Evolutionary conservation across 2,797 vertebrate species (phyloP).

Genomic region (Amphiprion clarkii): DNA sequence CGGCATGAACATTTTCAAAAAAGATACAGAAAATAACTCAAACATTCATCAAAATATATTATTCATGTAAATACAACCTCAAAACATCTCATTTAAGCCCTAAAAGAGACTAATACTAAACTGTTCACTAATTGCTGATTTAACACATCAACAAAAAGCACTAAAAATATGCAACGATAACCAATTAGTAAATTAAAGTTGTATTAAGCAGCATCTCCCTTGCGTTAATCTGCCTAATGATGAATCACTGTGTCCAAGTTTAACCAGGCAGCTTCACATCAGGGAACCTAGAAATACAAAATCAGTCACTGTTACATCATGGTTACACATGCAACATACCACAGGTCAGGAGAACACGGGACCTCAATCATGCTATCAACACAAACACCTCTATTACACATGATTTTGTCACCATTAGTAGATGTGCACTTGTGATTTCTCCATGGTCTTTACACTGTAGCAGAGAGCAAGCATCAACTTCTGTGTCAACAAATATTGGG

Average conservation of each 20-base stretch:
- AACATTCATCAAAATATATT: not conserved
- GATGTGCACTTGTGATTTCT: too few species aligned
- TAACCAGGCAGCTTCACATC: constrained; percentile 42
- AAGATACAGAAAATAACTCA: not conserved
- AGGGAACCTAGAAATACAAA: constrained; percentile 44
- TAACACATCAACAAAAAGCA: not conserved
- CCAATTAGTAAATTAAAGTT: not conserved
- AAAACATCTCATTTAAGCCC: not conserved
- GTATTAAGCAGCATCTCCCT: not conserved
- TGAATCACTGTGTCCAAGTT: not conserved
- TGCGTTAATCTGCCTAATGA: not conserved
- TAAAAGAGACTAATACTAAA: too few species aligned
- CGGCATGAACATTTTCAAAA: not conserved
- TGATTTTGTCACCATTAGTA: too few species aligned
- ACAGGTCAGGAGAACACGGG: too few species aligned
- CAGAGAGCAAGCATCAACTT: too few species aligned
- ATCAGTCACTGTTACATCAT: not conserved
- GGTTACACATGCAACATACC: too few species aligned
- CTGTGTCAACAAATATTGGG: too few species aligned
- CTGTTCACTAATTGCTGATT: not conserved
- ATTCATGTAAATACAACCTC: not conserved
- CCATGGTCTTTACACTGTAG: too few species aligned
- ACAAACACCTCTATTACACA: too few species aligned
- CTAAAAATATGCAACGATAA: not conserved
- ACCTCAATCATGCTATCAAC: too few species aligned